Evolutionary conservation across 2,113 vertebrate species (phyloP).

Genomic region (Phaethon lepturus): DNA sequence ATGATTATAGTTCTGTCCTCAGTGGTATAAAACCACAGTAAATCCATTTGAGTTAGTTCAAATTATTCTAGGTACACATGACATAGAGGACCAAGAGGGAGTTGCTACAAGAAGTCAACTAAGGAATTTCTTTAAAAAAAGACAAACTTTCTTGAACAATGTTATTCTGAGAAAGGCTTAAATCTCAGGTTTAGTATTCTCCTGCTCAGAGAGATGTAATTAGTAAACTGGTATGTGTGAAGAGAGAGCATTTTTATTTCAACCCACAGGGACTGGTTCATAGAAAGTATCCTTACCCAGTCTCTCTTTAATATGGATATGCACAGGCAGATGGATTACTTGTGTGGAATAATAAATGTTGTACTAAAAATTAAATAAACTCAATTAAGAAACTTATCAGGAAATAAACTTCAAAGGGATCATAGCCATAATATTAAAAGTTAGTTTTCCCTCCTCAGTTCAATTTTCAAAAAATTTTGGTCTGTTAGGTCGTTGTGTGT

Average conservation of each 20-base stretch:
- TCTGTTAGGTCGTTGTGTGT: not conserved
- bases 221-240: not conserved
- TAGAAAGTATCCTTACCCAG: not conserved
- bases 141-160: not conserved
- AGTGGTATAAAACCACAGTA: not conserved
- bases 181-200: not conserved
- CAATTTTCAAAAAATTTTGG: not conserved
- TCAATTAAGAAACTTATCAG: not conserved
- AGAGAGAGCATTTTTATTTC: not conserved
- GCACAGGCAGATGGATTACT: not conserved
- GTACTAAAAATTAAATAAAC: not conserved
- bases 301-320: constrained; percentile 12
- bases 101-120: not conserved
- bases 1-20: not conserved
- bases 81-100: not conserved
- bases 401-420: not conserved
- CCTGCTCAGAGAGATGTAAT: constrained; percentile 6
- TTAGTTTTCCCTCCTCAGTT: not conserved
- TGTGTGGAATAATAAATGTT: not conserved
- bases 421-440: not conserved
- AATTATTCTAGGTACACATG: not conserved
- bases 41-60: not conserved
- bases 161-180: not conserved
- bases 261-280: not conserved
- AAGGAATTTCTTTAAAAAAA: not conserved